Evolutionary conservation across 2,113 vertebrate genomes (phyloP), one percentile per base, ranked within the genome.

Genomic region (Caloenas nicobarica): DNA sequence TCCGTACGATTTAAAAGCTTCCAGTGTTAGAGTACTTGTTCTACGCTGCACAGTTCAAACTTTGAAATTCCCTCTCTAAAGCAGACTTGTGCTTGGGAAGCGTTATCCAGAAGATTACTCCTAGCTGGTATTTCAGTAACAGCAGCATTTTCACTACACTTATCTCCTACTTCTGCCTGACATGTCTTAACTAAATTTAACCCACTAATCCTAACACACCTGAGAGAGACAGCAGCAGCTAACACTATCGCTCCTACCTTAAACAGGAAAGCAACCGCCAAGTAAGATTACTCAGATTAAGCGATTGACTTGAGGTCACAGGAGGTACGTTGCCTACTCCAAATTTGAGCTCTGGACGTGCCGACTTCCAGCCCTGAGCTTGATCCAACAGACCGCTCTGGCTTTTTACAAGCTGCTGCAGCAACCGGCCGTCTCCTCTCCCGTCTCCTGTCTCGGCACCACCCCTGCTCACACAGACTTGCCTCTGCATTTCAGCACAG

Each of bases 161-260:
- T 85, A 87, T 69, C 69, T 86, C 82, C 86, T 89, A 61, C 83
- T 61, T 78, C 73, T 91, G 69, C 81, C 73, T 86, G 93, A 84
- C 61, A 42, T 6, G 81, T 87, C 93, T 86, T 95, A 95, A 94
- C 95, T 96, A 94, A 96, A 96, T 95, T 96, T 97, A 97, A 95
- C 95, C 84, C 66, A 11, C 93, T 96, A 97, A 96, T 96, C 96
- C 91, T n/a, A 78, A 57, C 96, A 93, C 93, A 96, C 95, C 95
- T 97, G 93, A 94, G 90, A 74, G 34, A 70, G 51, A 62, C 73
- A 60, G 89, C 84, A 87, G 80, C 65, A 8, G 2, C 89, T 95
- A 74, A 95, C 91, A 28, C 88, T 89, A 61, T 84, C 92, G 38
- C 70, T 91, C 86, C 91, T 76, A 61, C 93, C 91, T 85, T 54